These are phyloP conservation scores for Scaeva pyrastri DNA, from an alignment of 2,888 invertebrate genomes.

Conservation along the genomic window DNA sequence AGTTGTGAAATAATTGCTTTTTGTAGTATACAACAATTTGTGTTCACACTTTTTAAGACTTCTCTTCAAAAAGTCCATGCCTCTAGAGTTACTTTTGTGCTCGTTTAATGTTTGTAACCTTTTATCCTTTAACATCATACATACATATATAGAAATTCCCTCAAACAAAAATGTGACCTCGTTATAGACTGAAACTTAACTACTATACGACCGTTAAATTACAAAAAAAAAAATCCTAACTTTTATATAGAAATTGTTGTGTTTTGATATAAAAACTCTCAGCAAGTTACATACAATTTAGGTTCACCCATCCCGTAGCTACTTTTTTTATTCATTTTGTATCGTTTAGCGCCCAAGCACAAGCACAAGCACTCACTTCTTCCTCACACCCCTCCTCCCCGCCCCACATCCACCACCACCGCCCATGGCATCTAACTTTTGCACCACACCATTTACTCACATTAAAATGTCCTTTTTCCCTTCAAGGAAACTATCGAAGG, in stretches of 20 bases:
- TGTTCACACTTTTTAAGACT: slow-evolving; percentile 13
- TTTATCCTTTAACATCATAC: slow-evolving; percentile 10
- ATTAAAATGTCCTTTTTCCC: slow-evolving; percentile 15
- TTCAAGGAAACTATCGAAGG: slow-evolving; percentile 46
- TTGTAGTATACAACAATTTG: background rate
- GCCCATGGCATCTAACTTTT: background rate
- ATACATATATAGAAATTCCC: slow-evolving; percentile 53
- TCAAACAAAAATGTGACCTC: slow-evolving; percentile 64
- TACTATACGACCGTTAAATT: slow-evolving; percentile 67
- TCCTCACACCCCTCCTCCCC: background rate
- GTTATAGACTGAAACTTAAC: slow-evolving; percentile 62
- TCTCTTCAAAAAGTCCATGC: slow-evolving; percentile 24
- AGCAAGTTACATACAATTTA: slow-evolving; percentile 50
- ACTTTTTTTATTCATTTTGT: slow-evolving; percentile 19
- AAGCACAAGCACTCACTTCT: too few species aligned
- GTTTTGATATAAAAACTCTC: slow-evolving; percentile 32
- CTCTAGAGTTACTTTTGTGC: too few species aligned
- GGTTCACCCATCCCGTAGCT: slow-evolving; percentile 32
- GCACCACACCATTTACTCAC: slow-evolving; percentile 2
- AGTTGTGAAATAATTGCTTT: too few species aligned
- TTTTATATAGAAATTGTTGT: slow-evolving; percentile 9
- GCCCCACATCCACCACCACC: background rate
- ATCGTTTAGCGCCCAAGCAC: slow-evolving; percentile 1
- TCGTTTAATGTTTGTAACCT: slow-evolving; percentile 22
- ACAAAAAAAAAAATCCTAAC: slow-evolving; percentile 1